Percentiles rank a stretch among this genome's conserved stretches.
Conservation (phyloP, 2,888 invertebrate genomes). For the Horisme vitalbata region DNA sequence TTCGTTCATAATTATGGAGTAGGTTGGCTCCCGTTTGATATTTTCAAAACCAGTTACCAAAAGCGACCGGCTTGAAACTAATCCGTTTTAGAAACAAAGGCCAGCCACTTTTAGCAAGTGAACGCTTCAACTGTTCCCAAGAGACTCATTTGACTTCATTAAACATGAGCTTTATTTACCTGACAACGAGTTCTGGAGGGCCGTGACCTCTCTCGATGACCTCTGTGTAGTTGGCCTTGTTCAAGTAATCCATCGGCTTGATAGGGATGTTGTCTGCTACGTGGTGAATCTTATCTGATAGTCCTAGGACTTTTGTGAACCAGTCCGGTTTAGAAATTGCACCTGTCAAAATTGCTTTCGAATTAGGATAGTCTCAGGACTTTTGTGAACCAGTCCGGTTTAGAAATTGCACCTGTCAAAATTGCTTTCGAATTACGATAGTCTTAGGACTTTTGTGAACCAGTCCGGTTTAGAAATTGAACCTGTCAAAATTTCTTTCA, state of each 20-base stretch:
- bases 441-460: too few relatives aligned
- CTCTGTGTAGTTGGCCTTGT: conserved; percentile 86
- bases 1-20: too few relatives aligned
- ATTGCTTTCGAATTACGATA: too few relatives aligned
- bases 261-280: conserved; percentile 86
- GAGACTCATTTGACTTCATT: not conserved
- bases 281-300: conserved; percentile 84
- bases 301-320: conserved; percentile 77
- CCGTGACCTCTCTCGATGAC: conserved; percentile 89
- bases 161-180: conserved; percentile 44
- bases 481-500: too few relatives aligned
- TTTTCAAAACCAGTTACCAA: too few relatives aligned
- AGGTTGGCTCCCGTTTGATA: too few relatives aligned
- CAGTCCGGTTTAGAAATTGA: too few relatives aligned
- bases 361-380: too few relatives aligned
- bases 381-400: too few relatives aligned
- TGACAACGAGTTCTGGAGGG: conserved; percentile 85
- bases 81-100: not conserved
- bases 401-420: too few relatives aligned
- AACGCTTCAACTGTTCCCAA: not conserved
- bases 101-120: conserved; percentile 1
- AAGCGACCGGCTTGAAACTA: too few relatives aligned
- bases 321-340: conserved; percentile 54
- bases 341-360: too few relatives aligned
- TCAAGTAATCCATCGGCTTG: conserved; percentile 83